Base-by-base conservation (phyloP, 2,888 invertebrate genomes). In the Leptinotarsa juncta region DNA sequence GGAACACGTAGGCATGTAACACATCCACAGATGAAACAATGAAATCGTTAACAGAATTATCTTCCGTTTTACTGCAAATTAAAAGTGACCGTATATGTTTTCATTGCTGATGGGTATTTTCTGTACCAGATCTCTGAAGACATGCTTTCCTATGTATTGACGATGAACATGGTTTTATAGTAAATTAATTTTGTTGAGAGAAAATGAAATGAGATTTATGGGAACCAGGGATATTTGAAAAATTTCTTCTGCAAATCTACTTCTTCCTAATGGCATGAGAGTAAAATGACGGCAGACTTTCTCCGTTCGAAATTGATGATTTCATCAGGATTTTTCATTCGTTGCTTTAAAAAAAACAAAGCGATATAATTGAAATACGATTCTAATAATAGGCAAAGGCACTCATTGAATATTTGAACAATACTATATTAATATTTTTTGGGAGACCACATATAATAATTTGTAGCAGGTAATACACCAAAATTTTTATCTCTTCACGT, bases 1-100 rank as follows among this genome's bases (percentile, higher is more conserved):
- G 57, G 57, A 57, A 57, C 57, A 57, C 20, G 57, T 23, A 14
- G 23, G 15, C 57, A 57, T 14, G 57, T 4, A 57, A 57, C 23
- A 15, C 20, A 16, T 57, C 57, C 57, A 10, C 57, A 57, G 57
- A 20, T 57, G 57, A 23, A 57, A 57, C 57, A 57, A 57, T 57
- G 57, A 57, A 57, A 57, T 57, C 57, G 57, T 57, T 57, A 57
- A 62, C 32, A 16, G 18, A 62, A 42, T 62, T 62, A 62, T 42
- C 5, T 26, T 42, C 62, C 42, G 18, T 62, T 62, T 62, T 32
- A 62, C 62, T 62, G 32, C 32, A 62, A 62, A 62, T 62, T 26
- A 42, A 62, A 62, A 32, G 32, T 3, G 12, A n/a, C 62, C 42
- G 62, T 62, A 62, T 62, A 62, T 62, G 62, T 62, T 62, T 62